Conservation (phyloP, 2,113 vertebrate species). For the Podarcis muralis region DNA sequence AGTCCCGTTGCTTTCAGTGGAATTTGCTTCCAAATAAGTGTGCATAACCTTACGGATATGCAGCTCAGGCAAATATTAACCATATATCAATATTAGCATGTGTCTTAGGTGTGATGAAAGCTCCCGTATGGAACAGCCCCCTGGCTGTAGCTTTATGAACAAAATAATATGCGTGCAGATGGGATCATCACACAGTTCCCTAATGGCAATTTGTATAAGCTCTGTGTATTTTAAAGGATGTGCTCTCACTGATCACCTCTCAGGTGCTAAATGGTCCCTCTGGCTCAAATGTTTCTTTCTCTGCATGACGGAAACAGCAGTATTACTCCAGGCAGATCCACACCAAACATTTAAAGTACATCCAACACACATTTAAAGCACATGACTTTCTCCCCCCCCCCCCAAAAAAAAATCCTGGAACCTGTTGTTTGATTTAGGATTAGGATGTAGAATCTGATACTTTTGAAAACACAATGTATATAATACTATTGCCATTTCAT, state of each 20-base stretch:
- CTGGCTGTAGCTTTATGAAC: background rate
- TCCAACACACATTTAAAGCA: too few species aligned
- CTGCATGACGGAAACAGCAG: background rate
- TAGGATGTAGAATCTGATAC: background rate
- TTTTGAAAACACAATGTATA: background rate
- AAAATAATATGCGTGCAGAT: background rate
- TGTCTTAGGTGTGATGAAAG: background rate
- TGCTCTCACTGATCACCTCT: background rate
- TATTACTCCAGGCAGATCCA: too few species aligned
- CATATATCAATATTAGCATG: background rate
- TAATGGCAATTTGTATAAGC: background rate
- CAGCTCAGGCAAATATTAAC: background rate
- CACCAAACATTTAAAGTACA: too few species aligned
- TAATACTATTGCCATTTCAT: background rate
- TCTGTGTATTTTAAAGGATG: background rate
- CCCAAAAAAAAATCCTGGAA: too few species aligned
- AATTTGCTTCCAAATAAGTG: constrained; percentile 1
- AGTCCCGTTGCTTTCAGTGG: background rate
- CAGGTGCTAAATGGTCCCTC: background rate
- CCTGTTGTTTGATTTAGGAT: background rate
- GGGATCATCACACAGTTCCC: background rate
- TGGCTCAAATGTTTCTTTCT: background rate
- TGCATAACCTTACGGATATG: background rate
- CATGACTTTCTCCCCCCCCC: too few species aligned
- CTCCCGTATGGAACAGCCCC: background rate